Conservation (phyloP, 1,140 invertebrate species). For the Sycobia sp. region DNA sequence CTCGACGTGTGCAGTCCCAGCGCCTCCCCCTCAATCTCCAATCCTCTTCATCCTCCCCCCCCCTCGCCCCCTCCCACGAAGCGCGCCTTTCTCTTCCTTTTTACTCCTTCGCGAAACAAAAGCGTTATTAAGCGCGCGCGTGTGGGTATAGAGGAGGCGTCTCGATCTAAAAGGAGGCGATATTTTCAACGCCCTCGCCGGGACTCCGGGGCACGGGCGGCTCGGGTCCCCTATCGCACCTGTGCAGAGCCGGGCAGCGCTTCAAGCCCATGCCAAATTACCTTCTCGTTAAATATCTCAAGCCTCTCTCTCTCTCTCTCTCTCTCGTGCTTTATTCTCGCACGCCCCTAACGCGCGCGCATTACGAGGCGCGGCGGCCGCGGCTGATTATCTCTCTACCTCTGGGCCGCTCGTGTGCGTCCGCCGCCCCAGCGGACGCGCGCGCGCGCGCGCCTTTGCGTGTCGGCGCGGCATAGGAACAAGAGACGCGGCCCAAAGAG, state of each 20-base stretch:
- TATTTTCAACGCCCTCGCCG: constrained; percentile 29
- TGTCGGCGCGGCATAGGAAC: constrained; percentile 36
- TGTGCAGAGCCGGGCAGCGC: too few species aligned
- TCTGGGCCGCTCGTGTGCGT: not conserved
- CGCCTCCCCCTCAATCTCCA: not conserved
- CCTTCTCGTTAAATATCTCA: constrained; percentile 55
- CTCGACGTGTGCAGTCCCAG: constrained; percentile 4
- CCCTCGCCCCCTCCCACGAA: not conserved
- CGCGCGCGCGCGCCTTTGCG: constrained; percentile 40
- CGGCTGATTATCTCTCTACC: constrained; percentile 50
- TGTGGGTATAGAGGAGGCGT: too few species aligned
- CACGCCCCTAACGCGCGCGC: constrained; percentile 46
- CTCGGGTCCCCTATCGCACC: constrained; percentile 31
- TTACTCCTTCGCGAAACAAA: not conserved
- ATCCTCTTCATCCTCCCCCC: too few species aligned
- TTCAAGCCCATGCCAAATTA: constrained; percentile 51
- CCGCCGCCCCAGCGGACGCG: too few species aligned
- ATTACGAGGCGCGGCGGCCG: constrained; percentile 42
- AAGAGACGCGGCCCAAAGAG: constrained; percentile 19
- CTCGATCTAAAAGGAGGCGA: constrained; percentile 21
- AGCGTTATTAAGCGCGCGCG: constrained; percentile 7
- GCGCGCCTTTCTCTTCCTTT: not conserved
- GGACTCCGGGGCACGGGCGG: not conserved
- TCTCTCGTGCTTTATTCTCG: constrained; percentile 52
- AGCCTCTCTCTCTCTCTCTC: too few species aligned